Conservation (phyloP, 1,140 invertebrate species). For the Neuroterus valhalla region DNA sequence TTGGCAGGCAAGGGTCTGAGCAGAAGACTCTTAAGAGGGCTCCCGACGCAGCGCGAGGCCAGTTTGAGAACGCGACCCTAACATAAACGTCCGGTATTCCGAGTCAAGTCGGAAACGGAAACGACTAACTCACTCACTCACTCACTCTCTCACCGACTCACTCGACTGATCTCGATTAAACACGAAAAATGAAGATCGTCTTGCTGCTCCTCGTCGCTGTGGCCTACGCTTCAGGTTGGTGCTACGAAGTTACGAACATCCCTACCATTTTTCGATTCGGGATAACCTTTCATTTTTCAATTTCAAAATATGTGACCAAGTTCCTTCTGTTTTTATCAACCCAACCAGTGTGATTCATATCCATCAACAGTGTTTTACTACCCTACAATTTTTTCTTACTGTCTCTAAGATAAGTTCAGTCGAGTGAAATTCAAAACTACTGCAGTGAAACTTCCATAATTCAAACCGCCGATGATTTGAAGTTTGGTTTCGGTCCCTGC, state of each 20-base stretch:
- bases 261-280: slow-evolving; percentile 31
- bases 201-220: slow-evolving; percentile 63
- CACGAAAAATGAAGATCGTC: slow-evolving; percentile 67
- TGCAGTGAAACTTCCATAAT: too few species aligned
- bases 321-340: too few species aligned
- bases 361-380: slow-evolving; percentile 1
- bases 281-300: neutral
- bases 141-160: too few species aligned
- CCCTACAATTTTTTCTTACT: neutral
- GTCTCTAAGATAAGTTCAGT: neutral
- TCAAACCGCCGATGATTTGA: too few species aligned
- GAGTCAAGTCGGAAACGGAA: slow-evolving; percentile 60
- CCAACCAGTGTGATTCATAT: neutral
- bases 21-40: slow-evolving; percentile 74
- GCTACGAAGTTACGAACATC: too few species aligned
- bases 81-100: slow-evolving; percentile 72
- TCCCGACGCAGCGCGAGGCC: slow-evolving; percentile 68
- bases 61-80: slow-evolving; percentile 74
- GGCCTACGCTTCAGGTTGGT: slow-evolving; percentile 69
- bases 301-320: neutral
- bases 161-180: slow-evolving; percentile 58
- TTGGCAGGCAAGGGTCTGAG: slow-evolving; percentile 56
- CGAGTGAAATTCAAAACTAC: neutral
- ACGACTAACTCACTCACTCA: too few species aligned
- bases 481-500: too few species aligned